A percentile compares a stretch with the other conserved stretches of the same genome.
Conservation (phyloP, 1,140 invertebrate species). For the Watersipora subatra region DNA sequence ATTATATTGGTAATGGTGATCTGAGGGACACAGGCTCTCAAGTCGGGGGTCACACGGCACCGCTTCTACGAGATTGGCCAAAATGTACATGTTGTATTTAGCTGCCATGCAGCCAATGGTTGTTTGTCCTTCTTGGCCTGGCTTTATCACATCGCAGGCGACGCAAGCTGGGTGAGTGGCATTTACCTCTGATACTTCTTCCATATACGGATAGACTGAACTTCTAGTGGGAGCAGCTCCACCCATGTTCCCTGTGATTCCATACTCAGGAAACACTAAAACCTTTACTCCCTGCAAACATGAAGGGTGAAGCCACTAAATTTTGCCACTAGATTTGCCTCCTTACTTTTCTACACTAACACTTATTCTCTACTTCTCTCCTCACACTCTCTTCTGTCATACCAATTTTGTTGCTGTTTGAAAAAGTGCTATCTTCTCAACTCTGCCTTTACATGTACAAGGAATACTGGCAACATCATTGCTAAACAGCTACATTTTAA, state of each 20-base stretch:
- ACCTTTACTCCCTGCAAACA: slow-evolving; percentile 53
- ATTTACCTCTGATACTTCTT: slow-evolving; percentile 22
- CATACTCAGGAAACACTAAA: slow-evolving; percentile 67
- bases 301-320: too few relatives aligned
- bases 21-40: slow-evolving; percentile 40
- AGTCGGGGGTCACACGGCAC: slow-evolving; percentile 40
- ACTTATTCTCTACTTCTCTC: too few relatives aligned
- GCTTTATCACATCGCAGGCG: slow-evolving; percentile 10
- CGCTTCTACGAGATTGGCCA: slow-evolving; percentile 58
- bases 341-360: too few relatives aligned
- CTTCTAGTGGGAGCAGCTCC: slow-evolving; percentile 11
- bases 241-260: slow-evolving; percentile 36
- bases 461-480: too few relatives aligned
- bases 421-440: too few relatives aligned
- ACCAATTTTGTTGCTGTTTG: too few relatives aligned
- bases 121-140: slow-evolving; percentile 14
- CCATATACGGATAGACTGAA: slow-evolving; percentile 15
- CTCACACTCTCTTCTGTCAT: too few relatives aligned
- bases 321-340: too few relatives aligned
- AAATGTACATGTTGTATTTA: slow-evolving; percentile 46
- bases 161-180: slow-evolving; percentile 14
- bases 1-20: slow-evolving; percentile 50
- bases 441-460: too few relatives aligned
- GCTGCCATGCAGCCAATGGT: slow-evolving; percentile 46
- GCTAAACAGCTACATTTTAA: too few relatives aligned